A percentile compares a stretch with the other conserved stretches of the same genome.
Evolutionary conservation across 2,888 invertebrate species (phyloP).

Genomic region (Polietes domitor): DNA sequence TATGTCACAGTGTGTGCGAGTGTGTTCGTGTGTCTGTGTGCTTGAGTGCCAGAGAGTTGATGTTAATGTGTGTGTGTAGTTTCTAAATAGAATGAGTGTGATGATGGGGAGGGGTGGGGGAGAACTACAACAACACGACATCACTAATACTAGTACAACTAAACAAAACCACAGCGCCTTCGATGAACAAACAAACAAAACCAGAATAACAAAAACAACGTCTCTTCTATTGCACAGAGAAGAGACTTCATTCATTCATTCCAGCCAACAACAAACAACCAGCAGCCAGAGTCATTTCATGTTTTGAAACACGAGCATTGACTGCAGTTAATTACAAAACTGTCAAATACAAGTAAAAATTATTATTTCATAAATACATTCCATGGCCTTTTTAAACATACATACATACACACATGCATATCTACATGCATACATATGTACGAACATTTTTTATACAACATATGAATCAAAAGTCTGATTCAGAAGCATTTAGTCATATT

Average conservation of each 20-base stretch:
- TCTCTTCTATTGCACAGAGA: not conserved
- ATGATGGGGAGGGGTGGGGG: slow-evolving; percentile 1
- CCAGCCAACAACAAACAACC: no score
- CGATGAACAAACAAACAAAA: slow-evolving; percentile 25
- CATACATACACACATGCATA: not conserved
- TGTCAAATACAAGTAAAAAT: slow-evolving; percentile 78
- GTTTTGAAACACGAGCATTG: slow-evolving; percentile 66
- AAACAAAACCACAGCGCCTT: slow-evolving; percentile 56
- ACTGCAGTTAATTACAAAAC: slow-evolving; percentile 81
- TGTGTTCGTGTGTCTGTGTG: slow-evolving; percentile 2
- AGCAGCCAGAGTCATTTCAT: slow-evolving; percentile 50
- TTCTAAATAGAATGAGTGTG: not conserved
- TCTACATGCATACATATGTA: not conserved
- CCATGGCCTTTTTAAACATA: not conserved
- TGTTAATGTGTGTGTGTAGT: slow-evolving; percentile 3
- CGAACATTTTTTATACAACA: not conserved
- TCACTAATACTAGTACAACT: slow-evolving; percentile 43
- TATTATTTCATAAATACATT: slow-evolving; percentile 63
- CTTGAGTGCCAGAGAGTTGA: not conserved
- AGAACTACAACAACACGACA: slow-evolving; percentile 21
- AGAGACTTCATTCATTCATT: slow-evolving; percentile 16
- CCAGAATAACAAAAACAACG: slow-evolving; percentile 54
- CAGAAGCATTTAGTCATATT: slow-evolving; percentile 12
- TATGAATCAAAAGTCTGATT: slow-evolving; percentile 19
- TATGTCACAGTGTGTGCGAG: not conserved